Base-by-base conservation (phyloP, 2,888 invertebrate species). In the Drosophila quinaria region DNA sequence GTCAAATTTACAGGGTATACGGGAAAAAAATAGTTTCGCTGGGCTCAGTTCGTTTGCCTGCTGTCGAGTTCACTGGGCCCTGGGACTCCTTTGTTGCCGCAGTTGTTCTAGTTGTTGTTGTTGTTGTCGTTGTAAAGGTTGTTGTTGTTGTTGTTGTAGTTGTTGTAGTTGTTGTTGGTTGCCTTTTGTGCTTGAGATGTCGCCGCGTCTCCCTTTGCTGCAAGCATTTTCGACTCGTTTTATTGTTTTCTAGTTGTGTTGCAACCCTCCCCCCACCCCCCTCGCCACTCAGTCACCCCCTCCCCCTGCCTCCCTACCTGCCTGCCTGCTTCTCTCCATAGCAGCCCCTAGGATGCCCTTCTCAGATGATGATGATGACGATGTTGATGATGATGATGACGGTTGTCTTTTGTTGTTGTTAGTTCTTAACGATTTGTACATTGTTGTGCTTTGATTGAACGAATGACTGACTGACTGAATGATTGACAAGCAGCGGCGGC, bases 111-210 rank as follows among this genome's bases (percentile, higher is more conserved):
- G 62, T 6, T 22, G 64, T 2, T 5, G 56, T 25, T 37, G 46
- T 15, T 33, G 52, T 13, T 22, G 42, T 9, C 29, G 33, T 11
- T 22, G 35, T 46, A 5, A 15, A 17, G 25, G 50, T 33, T 41
- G 59, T n/a, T 31, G 47, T 15, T 55, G 62, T 33, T 47, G 59
- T 60, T 37, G 62, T 33, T 54, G 71, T n/a, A n/a, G 50, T 33
- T 41, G 59, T n/a, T 31, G 47, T 15, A 51, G 62, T 33, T 47
- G 59, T 60, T 37, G 62, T 33, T 54, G 71, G 64, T 64, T 76
- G 75, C 58, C 74, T 78, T 75, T 76, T 76, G 64, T 73, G 79
- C 74, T 74, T 69, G 69, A 74, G 74, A 51, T 65, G 74, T 69
- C 52, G 41, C 68, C 37, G 63, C 39, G 42, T 58, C 46, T 37